Evolutionary conservation across 2,113 vertebrate genomes (phyloP).

Genomic region (Ictalurus punctatus): DNA sequence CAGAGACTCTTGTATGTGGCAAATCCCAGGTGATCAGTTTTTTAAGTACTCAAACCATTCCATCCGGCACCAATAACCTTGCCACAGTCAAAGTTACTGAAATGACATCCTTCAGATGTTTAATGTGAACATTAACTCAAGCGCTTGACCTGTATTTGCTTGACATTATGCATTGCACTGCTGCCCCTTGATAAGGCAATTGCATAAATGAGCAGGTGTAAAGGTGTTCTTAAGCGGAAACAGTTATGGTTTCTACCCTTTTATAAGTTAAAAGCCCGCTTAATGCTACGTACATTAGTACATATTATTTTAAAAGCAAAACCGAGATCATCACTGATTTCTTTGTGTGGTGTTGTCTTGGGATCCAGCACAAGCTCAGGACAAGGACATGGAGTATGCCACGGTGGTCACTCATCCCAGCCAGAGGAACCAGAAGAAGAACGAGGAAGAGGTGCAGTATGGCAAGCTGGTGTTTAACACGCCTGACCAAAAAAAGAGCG

Average conservation of each 20-base stretch:
- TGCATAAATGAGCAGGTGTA: no score
- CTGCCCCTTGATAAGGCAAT: no score
- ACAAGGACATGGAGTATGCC: neutral
- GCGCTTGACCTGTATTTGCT: no score
- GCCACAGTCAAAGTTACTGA: no score
- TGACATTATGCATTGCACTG: no score
- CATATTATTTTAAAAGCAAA: neutral
- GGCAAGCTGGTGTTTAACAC: slow-evolving; percentile 24
- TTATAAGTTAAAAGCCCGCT: neutral
- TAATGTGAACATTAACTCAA: no score
- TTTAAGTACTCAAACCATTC: no score
- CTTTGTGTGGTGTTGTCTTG: neutral
- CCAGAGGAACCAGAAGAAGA: neutral
- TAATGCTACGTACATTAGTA: neutral
- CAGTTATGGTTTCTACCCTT: neutral
- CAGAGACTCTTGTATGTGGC: no score
- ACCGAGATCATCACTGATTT: neutral
- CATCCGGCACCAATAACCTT: no score
- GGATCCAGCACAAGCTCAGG: neutral
- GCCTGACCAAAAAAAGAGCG: neutral
- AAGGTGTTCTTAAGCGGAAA: no score
- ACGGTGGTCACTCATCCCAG: neutral
- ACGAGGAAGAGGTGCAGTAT: slow-evolving; percentile 8
- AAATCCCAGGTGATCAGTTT: no score
- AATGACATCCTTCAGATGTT: no score